Conservation (phyloP, 2,888 invertebrate genomes). For the Heteromyza rotundicornis region DNA sequence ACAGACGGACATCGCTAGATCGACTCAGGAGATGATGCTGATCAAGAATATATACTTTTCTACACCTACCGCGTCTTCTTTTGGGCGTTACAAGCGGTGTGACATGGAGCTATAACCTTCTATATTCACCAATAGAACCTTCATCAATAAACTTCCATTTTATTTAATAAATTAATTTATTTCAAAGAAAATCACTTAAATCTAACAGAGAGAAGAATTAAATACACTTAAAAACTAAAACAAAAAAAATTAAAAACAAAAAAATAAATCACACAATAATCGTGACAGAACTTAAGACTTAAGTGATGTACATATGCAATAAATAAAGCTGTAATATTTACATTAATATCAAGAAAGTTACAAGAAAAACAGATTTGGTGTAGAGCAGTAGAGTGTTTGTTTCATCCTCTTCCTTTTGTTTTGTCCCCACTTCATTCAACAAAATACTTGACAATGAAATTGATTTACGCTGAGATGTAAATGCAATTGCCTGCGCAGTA, state of each 20-base stretch:
- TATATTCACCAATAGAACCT: too few relatives aligned
- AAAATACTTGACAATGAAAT: background rate
- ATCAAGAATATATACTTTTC: too few relatives aligned
- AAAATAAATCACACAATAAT: slow-evolving; percentile 36
- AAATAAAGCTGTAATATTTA: slow-evolving; percentile 41
- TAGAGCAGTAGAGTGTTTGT: slow-evolving; percentile 41
- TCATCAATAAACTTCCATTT: too few relatives aligned
- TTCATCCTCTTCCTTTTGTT: too few relatives aligned
- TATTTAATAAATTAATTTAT: slow-evolving; percentile 23
- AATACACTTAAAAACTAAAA: slow-evolving; percentile 28
- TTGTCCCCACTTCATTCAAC: too few relatives aligned
- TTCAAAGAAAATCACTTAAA: slow-evolving; percentile 15
- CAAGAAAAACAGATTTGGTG: slow-evolving; percentile 56
- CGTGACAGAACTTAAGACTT: slow-evolving; percentile 30
- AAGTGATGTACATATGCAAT: slow-evolving; percentile 2
- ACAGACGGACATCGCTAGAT: too few relatives aligned
- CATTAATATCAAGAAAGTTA: slow-evolving; percentile 24
- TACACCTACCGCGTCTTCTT: too few relatives aligned
- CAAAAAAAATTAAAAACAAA: slow-evolving; percentile 34
- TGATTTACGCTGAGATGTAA: background rate
- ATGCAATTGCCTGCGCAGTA: background rate
- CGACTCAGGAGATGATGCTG: too few relatives aligned
- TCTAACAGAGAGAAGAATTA: slow-evolving; percentile 1
- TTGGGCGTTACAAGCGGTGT: too few relatives aligned
- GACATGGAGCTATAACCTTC: too few relatives aligned